Evolutionary conservation across 92 coral and sea anemone species (phyloP).

Genomic region (Palythoa grandiflora): DNA sequence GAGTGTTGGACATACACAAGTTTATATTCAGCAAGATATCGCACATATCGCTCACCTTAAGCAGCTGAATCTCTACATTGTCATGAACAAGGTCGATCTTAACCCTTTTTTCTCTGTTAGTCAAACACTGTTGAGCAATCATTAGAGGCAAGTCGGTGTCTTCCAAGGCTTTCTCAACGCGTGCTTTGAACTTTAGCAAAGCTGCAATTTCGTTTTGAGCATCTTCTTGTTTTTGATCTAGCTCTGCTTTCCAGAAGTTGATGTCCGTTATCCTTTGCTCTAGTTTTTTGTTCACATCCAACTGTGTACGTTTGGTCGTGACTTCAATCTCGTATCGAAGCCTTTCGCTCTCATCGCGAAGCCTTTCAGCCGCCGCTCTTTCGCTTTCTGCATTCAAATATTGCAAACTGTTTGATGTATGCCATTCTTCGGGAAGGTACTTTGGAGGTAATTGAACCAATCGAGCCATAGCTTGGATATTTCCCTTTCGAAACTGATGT

Average conservation of each 20-base stretch:
- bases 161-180: constrained; percentile 85
- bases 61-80: constrained; percentile 94
- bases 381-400: constrained; percentile 92
- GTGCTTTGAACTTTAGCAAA: constrained; percentile 82
- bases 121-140: constrained; percentile 94
- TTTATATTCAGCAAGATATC: no score
- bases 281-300: constrained; percentile 94
- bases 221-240: constrained; percentile 89
- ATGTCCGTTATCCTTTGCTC: constrained; percentile 92
- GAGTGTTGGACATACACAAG: no score
- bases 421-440: constrained; percentile 98
- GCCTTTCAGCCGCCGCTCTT: constrained; percentile 91
- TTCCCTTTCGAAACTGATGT: constrained; percentile 8
- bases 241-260: constrained; percentile 94
- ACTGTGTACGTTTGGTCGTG: constrained; percentile 87
- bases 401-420: constrained; percentile 86
- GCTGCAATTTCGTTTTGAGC: constrained; percentile 81
- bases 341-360: constrained; percentile 95
- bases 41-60: constrained; percentile 67
- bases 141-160: constrained; percentile 92
- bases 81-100: constrained; percentile 96
- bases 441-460: constrained; percentile 96
- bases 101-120: constrained; percentile 85
- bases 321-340: constrained; percentile 93
- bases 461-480: constrained; percentile 74